Evolutionary conservation across 2,797 vertebrate species (phyloP), one percentile per base, ranked within the genome.

Genomic region (Scleropages formosus): DNA sequence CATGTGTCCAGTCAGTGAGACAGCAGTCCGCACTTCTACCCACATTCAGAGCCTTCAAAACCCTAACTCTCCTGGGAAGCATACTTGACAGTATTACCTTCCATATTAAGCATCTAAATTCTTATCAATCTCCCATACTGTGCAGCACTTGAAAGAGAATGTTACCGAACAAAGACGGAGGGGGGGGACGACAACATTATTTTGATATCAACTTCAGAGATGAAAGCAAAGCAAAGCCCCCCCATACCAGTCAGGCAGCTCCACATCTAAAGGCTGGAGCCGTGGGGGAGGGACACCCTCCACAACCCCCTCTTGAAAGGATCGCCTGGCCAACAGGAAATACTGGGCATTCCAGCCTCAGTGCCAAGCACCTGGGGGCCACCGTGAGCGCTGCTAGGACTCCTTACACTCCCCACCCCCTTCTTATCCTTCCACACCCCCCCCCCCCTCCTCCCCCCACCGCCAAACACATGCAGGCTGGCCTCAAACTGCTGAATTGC

Each of bases 271-370:
- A 72, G 58, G 1, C 26, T 18, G 20, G 31, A 44, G 64, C 1
- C 15, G 47, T 26, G 62, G 46, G 31, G 60, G 8, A 24, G 72
- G 20, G n/a, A 8, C 1, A 4, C 11, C 4, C 46, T 31, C 22
- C n/a, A 46, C 26, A 65, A 31, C 26, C 63, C 49, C 46, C 12
- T 12, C 27, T 20, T 24, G 44, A 60, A 69, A 67, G 20, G 64
- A 20, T 67, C 8, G 24, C 67, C 47, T 46, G 62, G 46, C 46
- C 61, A 58, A 59, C 63, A 68, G 74, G 74, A 75, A 75, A 75
- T 68, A 64, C 74, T 59, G 27, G 74, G 31, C 27, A 75, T 75
- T 68, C 65, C 74, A 75, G 31, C n/a, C 13, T 26, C 31, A 67
- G 20, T 60, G 39, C 74, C 39, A 56, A 16, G 64, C 74, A 75